A percentile compares a stretch with the other conserved stretches of the same genome.
Evolutionary conservation across 2,797 vertebrate genomes (phyloP).

Genomic region (Tokudaia tokunoshimensis): DNA sequence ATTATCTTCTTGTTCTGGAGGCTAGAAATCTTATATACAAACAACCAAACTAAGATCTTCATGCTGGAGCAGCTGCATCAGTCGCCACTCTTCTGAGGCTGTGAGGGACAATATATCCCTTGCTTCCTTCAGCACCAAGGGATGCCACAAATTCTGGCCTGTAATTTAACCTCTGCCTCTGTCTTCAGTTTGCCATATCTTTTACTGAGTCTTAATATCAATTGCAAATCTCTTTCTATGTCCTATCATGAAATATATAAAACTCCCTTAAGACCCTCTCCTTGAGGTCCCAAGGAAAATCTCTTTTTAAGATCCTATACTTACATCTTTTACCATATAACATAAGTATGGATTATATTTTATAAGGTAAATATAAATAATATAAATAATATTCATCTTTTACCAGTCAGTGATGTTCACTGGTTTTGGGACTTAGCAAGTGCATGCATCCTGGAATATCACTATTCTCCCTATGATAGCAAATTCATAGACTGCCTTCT

Average conservation of each 20-base stretch:
- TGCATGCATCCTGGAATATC: background rate
- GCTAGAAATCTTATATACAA: background rate
- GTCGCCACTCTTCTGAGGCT: background rate
- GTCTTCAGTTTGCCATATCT: background rate
- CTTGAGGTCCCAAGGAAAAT: background rate
- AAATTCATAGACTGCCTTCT: background rate
- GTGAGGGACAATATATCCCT: background rate
- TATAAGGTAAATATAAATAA: background rate
- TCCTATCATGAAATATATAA: background rate
- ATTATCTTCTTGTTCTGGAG: background rate
- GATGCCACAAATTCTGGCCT: background rate
- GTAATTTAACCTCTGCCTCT: background rate
- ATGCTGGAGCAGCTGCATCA: fast-evolving
- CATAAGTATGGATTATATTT: background rate
- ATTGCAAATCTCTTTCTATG: background rate
- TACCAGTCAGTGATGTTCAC: background rate
- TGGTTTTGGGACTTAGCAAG: background rate
- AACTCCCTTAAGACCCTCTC: background rate
- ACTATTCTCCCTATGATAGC: background rate
- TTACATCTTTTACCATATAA: slow-evolving; percentile 23
- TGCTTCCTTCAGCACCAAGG: background rate
- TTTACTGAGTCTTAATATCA: background rate
- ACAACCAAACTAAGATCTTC: background rate
- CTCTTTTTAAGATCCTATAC: background rate
- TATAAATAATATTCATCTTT: background rate